Percentiles rank a stretch among this genome's conserved stretches.
Conservation (phyloP, 2,888 invertebrate species). For the Glyphotaelius pellucidus region DNA sequence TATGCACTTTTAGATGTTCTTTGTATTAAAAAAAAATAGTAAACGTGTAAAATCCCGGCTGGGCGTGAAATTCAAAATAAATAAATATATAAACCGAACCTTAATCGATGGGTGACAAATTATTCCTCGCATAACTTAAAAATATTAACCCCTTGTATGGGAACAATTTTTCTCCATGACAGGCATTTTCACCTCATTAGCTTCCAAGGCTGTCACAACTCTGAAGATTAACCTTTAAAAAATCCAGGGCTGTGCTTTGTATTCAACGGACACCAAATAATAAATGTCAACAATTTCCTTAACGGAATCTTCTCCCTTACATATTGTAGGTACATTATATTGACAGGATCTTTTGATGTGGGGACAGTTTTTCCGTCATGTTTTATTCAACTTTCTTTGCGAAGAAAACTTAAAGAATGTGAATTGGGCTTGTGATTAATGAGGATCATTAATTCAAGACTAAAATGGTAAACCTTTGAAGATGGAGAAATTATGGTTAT, state of each 20-base stretch:
- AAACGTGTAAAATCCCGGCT: too few species aligned
- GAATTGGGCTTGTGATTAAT: neutral
- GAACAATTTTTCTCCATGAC: constrained; percentile 42
- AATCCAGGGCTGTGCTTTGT: neutral
- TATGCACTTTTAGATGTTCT: too few species aligned
- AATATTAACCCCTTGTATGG: neutral
- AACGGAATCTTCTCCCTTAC: neutral
- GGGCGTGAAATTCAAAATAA: too few species aligned
- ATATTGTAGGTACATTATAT: neutral
- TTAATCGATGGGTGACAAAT: constrained; percentile 17
- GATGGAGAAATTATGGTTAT: neutral
- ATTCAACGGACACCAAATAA: constrained; percentile 54
- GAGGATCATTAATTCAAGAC: neutral
- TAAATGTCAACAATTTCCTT: constrained; percentile 62
- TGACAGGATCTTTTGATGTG: neutral
- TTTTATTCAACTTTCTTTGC: neutral
- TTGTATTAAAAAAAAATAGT: too few species aligned
- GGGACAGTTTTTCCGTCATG: neutral
- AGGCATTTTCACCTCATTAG: constrained; percentile 48
- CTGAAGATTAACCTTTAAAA: constrained; percentile 23
- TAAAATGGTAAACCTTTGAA: neutral
- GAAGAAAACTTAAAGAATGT: neutral
- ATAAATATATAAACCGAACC: neutral
- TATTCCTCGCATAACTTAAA: constrained; percentile 25
- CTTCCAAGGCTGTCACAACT: constrained; percentile 27